Base-by-base conservation (phyloP, 1,140 invertebrate species). In the Danaus melanippus region DNA sequence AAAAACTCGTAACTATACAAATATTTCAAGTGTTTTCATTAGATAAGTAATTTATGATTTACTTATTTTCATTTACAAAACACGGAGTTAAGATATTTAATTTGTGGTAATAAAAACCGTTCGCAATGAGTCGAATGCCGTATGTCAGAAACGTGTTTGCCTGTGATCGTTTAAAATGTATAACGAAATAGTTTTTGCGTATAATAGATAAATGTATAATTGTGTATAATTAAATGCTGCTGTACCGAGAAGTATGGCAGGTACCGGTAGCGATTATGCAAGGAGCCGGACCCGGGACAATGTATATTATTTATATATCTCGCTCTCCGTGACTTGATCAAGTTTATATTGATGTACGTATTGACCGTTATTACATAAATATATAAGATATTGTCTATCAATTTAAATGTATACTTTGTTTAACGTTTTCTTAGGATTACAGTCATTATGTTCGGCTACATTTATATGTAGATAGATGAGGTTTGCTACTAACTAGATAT, bases 271-370 rank as follows among this genome's bases (percentile, higher is more conserved):
- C 71, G 67, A 78, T 83, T 83, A 83, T 81, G 76, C 78, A 78
- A 83, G 49, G 50, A 83, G 76, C 74, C 78, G 78, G 78, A 81
- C 75, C 60, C 74, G 69, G 69, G 69, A 79, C 78, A 84, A 79
- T 81, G 69, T 71, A 73, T 65, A 74, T 69, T 74, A 68, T 67
- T 75, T 71, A 67, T 72, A 71, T 64, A 60, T 58, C 62, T 64
- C 64, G 65, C 66, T 60, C 55, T 71, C 71, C 80, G 76, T 81
- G 76, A 78, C 78, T 67, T 57, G 73, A 67, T 68, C 67, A 61
- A 69, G 62, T 32, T 32, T 32, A 32, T 32, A 32, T 32, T 32
- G 21, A 32, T 32, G 21, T 32, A 32, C 21, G 21, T 32, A 32
- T 32, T 32, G 21, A 32, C 21, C 21, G 21, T 3, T 32, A 32